These are phyloP conservation scores for Scaptomyza polygonia DNA, from an alignment of 2,888 invertebrate species.

Conservation along the genomic window DNA sequence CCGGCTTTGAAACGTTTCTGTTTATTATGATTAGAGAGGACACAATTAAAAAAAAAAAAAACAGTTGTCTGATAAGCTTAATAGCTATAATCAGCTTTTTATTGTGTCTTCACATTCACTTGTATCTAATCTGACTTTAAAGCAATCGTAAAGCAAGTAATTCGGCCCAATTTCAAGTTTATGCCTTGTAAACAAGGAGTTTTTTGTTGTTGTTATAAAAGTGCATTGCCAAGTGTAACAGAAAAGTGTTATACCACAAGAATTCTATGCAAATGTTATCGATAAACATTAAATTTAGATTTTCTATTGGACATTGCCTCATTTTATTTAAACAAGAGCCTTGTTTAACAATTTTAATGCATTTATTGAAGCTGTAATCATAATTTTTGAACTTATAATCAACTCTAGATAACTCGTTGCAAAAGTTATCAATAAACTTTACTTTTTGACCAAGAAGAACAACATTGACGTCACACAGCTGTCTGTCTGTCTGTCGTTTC, in stretches of 20 bases:
- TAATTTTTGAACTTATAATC: too few species aligned
- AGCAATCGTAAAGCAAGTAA: not conserved
- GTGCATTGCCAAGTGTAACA: not conserved
- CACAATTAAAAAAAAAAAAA: not conserved
- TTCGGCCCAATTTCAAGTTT: not conserved
- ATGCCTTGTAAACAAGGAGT: not conserved
- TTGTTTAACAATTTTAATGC: too few species aligned
- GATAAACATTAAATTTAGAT: not conserved
- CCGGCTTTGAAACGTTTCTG: not conserved
- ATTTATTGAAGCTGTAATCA: too few species aligned
- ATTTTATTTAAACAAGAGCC: too few species aligned
- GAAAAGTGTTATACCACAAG: not conserved
- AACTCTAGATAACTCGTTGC: too few species aligned
- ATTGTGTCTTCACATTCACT: not conserved
- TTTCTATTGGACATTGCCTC: too few species aligned
- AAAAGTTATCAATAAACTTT: not conserved
- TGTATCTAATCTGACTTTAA: not conserved
- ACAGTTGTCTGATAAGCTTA: not conserved
- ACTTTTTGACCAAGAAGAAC: too few species aligned
- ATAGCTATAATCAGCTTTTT: not conserved
- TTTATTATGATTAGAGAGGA: not conserved
- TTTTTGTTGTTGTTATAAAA: not conserved
- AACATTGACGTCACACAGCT: conserved; percentile 1
- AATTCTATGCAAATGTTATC: not conserved
- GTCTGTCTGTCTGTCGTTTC: too few species aligned